phyloP scores from a whole-genome alignment of 2,888 invertebrate genomes.

The Phorcus lineatus region DNA sequence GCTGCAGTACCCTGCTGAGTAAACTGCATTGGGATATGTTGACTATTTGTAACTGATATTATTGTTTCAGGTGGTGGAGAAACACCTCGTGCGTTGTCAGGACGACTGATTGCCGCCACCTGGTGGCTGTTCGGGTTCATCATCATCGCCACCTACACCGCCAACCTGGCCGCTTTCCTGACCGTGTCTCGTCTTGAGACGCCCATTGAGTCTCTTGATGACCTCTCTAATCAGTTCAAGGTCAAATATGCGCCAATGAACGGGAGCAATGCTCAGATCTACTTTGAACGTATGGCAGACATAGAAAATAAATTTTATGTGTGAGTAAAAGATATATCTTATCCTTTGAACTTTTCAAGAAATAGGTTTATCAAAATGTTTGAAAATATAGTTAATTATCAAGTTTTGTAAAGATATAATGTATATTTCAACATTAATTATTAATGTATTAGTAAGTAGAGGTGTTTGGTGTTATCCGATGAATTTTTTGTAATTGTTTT shows the following conservation, averaged over 20 bases:
- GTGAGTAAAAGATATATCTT: slow-evolving; percentile 78
- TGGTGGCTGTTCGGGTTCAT: slow-evolving; percentile 99
- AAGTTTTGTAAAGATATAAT: too few relatives aligned
- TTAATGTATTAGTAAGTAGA: too few relatives aligned
- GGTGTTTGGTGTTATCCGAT: too few relatives aligned
- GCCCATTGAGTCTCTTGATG: slow-evolving; percentile 92
- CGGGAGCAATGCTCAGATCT: slow-evolving; percentile 92
- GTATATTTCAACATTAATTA: too few relatives aligned
- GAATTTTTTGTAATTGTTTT: too few relatives aligned
- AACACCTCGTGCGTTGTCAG: slow-evolving; percentile 89
- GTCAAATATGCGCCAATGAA: slow-evolving; percentile 95
- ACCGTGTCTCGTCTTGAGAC: slow-evolving; percentile 93
- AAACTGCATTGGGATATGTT: too few relatives aligned
- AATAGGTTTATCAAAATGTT: too few relatives aligned
- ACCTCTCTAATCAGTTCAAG: slow-evolving; percentile 96
- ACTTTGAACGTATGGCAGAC: slow-evolving; percentile 95
- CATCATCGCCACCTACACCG: slow-evolving; percentile 98
- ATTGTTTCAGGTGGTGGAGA: slow-evolving; percentile 68
- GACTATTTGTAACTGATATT: too few relatives aligned
- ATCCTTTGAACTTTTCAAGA: too few relatives aligned
- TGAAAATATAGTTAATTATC: too few relatives aligned
- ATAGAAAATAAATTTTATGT: slow-evolving; percentile 96
- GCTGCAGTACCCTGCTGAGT: too few relatives aligned
- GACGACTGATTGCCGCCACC: slow-evolving; percentile 94
- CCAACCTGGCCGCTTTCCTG: slow-evolving; percentile 96